These are phyloP conservation scores for Yponomeuta evonymella DNA, from an alignment of 2,888 invertebrate species.

Conservation along the genomic window DNA sequence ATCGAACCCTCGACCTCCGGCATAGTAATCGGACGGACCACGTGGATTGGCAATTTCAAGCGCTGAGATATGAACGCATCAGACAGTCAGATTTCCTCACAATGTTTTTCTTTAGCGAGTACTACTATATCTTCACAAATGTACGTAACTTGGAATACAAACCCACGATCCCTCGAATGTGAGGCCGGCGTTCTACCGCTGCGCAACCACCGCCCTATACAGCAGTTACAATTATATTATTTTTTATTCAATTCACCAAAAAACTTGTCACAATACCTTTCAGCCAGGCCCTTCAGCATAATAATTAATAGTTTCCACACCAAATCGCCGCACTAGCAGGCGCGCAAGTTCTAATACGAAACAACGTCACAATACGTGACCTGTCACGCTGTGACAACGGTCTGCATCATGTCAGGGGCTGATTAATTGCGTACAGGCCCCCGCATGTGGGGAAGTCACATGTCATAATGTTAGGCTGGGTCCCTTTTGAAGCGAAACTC, in stretches of 20 bases:
- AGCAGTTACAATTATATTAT: too few species aligned
- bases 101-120: too few species aligned
- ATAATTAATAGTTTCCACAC: slow-evolving; percentile 2
- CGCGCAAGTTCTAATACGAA: slow-evolving; percentile 3
- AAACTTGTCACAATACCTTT: not conserved
- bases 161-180: too few species aligned
- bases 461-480: slow-evolving; percentile 36
- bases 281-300: not conserved
- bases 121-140: too few species aligned
- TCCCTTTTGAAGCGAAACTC: not conserved
- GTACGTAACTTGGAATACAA: too few species aligned
- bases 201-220: too few species aligned
- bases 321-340: not conserved
- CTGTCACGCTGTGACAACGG: slow-evolving; percentile 12
- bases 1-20: too few species aligned
- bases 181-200: too few species aligned
- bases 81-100: too few species aligned
- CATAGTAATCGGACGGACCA: too few species aligned
- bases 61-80: too few species aligned
- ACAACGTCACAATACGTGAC: slow-evolving; percentile 7
- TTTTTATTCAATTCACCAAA: not conserved
- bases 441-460: slow-evolving; percentile 53
- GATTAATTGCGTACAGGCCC: slow-evolving; percentile 55
- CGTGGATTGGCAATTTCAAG: too few species aligned
- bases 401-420: slow-evolving; percentile 27